A percentile compares a stretch with the other conserved stretches of the same genome.
Conservation (phyloP, 2,888 invertebrate species). For the Acrobasis consociella region DNA sequence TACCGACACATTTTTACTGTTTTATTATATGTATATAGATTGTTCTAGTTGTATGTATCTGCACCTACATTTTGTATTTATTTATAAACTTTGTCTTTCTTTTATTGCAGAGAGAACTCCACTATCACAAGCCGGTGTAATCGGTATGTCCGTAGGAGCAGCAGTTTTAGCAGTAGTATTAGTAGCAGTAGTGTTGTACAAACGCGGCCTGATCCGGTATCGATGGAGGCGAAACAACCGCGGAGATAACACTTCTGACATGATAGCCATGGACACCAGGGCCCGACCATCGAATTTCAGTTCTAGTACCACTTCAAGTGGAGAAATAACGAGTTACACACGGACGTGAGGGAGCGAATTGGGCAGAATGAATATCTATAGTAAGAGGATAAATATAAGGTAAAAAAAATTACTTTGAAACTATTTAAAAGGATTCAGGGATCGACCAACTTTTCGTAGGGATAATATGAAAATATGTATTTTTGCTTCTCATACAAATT, state of each 20-base stretch:
- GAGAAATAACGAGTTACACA: not conserved
- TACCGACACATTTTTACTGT: too few species aligned
- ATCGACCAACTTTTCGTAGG: too few species aligned
- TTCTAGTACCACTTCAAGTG: constrained; percentile 10
- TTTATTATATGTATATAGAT: too few species aligned
- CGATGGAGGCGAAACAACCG: constrained; percentile 22
- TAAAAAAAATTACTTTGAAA: too few species aligned
- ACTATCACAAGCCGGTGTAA: constrained; percentile 51
- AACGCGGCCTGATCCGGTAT: constrained; percentile 34
- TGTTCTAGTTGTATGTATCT: too few species aligned
- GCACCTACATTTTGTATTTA: too few species aligned
- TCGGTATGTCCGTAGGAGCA: constrained; percentile 53
- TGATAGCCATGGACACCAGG: not conserved
- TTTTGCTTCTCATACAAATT: too few species aligned
- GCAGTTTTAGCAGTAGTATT: constrained; percentile 42
- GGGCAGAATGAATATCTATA: not conserved
- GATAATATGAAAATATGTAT: too few species aligned
- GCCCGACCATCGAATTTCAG: not conserved
- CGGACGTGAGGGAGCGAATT: not conserved
- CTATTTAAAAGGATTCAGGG: too few species aligned
- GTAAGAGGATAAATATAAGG: too few species aligned
- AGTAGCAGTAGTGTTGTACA: constrained; percentile 47
- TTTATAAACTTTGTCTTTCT: constrained; percentile 6
- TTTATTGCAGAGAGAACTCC: constrained; percentile 34
- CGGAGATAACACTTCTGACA: not conserved